These are phyloP conservation scores for Rhaphigaster nebulosa DNA, from an alignment of 2,888 invertebrate genomes.

Conservation along the genomic window DNA sequence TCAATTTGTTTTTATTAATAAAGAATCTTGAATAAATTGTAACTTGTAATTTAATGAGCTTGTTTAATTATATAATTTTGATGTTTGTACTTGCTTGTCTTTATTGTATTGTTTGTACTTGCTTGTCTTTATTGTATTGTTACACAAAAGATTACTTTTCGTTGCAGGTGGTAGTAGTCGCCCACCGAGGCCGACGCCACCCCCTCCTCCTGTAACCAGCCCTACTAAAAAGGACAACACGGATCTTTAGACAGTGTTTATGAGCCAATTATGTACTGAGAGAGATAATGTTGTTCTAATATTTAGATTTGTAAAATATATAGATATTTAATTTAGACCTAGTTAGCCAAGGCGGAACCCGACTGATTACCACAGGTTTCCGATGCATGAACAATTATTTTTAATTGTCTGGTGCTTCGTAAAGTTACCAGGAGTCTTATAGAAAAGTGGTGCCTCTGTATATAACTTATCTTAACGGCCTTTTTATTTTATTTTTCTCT, in stretches of 20 bases:
- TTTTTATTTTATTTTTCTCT: slow-evolving; percentile 9
- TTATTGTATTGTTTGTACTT: too few relatives aligned
- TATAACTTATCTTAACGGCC: background rate
- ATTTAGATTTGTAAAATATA: slow-evolving; percentile 15
- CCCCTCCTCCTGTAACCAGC: slow-evolving; percentile 65
- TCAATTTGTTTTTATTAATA: too few relatives aligned
- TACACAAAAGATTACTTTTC: background rate
- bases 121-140: too few relatives aligned
- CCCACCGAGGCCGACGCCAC: slow-evolving; percentile 66
- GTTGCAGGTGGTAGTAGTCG: slow-evolving; percentile 57
- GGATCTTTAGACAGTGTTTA: slow-evolving; percentile 57
- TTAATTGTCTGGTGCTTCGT: slow-evolving; percentile 40
- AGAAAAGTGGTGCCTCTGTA: slow-evolving; percentile 10
- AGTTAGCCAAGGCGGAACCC: slow-evolving; percentile 38
- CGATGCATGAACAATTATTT: slow-evolving; percentile 4
- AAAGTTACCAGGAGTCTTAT: slow-evolving; percentile 28
- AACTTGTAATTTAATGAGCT: too few relatives aligned
- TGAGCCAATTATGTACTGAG: background rate
- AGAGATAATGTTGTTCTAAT: background rate
- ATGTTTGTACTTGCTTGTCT: too few relatives aligned
- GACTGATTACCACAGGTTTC: slow-evolving; percentile 50
- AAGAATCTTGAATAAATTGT: too few relatives aligned
- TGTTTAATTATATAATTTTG: too few relatives aligned
- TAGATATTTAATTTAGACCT: slow-evolving; percentile 16
- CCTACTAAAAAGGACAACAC: slow-evolving; percentile 62